These are phyloP conservation scores for Anthoscopus minutus DNA, from an alignment of 2,113 vertebrate species.

Conservation along the genomic window DNA sequence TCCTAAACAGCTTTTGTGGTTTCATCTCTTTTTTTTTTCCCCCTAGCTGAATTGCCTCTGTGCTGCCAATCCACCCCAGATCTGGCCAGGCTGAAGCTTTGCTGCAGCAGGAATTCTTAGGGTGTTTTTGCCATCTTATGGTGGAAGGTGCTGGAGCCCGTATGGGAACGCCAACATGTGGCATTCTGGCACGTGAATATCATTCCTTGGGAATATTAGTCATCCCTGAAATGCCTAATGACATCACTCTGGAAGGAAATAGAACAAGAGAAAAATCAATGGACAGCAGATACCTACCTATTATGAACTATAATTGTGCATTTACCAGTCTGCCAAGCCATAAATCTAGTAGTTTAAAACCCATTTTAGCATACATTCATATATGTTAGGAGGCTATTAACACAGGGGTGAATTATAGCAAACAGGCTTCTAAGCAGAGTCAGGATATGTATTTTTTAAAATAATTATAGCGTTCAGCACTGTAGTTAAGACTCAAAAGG, in stretches of 20 bases:
- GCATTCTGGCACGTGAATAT: slow-evolving; percentile 30
- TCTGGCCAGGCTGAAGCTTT: background rate
- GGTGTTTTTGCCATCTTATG: background rate
- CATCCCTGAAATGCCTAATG: slow-evolving; percentile 38
- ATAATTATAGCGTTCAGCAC: slow-evolving; percentile 51
- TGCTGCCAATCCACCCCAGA: background rate
- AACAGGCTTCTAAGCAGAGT: slow-evolving; percentile 22
- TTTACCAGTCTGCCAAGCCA: slow-evolving; percentile 56
- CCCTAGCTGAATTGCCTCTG: background rate
- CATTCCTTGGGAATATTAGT: slow-evolving; percentile 51
- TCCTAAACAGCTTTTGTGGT: slow-evolving; percentile 46
- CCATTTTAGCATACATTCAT: slow-evolving; percentile 60
- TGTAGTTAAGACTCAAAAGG: slow-evolving; percentile 43
- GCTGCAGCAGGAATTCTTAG: background rate
- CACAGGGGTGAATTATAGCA: slow-evolving; percentile 50
- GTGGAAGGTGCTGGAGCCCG: background rate
- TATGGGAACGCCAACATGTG: background rate
- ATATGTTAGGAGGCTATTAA: slow-evolving; percentile 56
- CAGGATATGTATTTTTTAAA: slow-evolving; percentile 53
- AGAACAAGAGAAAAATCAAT: slow-evolving; percentile 60
- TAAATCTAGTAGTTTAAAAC: slow-evolving; percentile 61
- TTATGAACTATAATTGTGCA: slow-evolving; percentile 62
- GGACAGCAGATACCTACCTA: slow-evolving; percentile 66
- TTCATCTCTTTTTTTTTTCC: background rate
- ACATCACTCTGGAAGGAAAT: slow-evolving; percentile 64